Conservation (phyloP, 2,113 vertebrate genomes). For the Indicator maculatus region DNA sequence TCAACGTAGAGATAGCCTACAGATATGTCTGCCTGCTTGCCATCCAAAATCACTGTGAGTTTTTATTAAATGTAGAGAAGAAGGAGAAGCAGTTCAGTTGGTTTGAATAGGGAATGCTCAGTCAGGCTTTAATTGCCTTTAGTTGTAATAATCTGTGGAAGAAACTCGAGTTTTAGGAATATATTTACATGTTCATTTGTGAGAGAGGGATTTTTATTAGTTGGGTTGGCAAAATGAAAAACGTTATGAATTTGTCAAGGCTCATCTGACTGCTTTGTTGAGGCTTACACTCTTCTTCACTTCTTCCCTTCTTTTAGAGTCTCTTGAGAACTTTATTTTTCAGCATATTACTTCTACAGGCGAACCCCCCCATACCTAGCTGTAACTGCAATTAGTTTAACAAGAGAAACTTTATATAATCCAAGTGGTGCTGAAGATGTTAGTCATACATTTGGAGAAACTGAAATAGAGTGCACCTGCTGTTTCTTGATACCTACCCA, state of each 20-base stretch:
- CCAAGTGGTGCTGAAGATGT: not conserved
- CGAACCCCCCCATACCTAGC: not conserved
- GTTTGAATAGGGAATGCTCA: not conserved
- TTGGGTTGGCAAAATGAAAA: not conserved
- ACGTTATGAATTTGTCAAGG: not conserved
- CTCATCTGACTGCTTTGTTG: not conserved
- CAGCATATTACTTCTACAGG: not conserved
- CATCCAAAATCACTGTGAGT: not conserved
- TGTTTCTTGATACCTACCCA: not conserved
- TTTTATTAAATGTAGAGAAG: not conserved
- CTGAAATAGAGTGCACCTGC: fast-evolving
- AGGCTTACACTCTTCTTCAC: not conserved
- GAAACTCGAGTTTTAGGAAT: not conserved
- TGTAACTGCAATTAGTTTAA: not conserved
- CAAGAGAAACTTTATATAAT: not conserved
- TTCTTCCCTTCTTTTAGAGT: not conserved
- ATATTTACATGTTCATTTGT: not conserved
- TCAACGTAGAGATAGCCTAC: not conserved
- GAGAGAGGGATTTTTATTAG: not conserved
- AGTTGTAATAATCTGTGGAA: not conserved
- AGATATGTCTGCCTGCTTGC: not conserved
- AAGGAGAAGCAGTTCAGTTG: not conserved
- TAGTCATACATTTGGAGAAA: not conserved
- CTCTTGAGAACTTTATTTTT: not conserved
- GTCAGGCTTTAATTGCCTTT: not conserved